Percentiles rank a stretch among this genome's conserved stretches.
These are phyloP conservation scores for Mimas tiliae DNA, from an alignment of 2,888 invertebrate genomes.

Conservation along the genomic window DNA sequence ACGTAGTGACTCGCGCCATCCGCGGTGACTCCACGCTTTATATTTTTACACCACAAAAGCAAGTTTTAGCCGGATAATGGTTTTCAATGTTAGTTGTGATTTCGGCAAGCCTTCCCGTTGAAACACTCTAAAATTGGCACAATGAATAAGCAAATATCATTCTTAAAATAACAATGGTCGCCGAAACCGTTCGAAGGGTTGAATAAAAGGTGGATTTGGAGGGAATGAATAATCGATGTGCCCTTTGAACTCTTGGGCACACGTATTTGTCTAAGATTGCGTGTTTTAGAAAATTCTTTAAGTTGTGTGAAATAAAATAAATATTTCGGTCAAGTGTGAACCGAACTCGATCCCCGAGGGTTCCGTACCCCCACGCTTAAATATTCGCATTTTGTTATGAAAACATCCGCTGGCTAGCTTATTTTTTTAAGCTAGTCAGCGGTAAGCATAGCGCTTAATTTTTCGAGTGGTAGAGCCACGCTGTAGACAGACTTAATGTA, in stretches of 20 bases:
- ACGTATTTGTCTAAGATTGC: background rate
- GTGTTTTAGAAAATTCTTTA: background rate
- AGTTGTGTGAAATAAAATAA: background rate
- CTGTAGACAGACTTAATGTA: too few species aligned
- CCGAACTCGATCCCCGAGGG: too few species aligned
- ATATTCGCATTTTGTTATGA: too few species aligned
- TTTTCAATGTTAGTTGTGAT: slow-evolving; percentile 60
- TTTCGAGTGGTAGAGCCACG: too few species aligned
- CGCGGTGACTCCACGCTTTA: slow-evolving; percentile 60
- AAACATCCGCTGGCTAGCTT: too few species aligned
- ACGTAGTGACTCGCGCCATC: slow-evolving; percentile 55
- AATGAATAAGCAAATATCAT: slow-evolving; percentile 24
- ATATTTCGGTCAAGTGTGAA: too few species aligned
- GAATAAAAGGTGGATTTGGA: slow-evolving; percentile 19
- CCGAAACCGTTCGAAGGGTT: slow-evolving; percentile 12
- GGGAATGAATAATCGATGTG: slow-evolving; percentile 21
- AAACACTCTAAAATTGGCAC: slow-evolving; percentile 33
- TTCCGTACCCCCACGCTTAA: too few species aligned
- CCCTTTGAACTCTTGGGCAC: slow-evolving; percentile 6
- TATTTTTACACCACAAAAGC: slow-evolving; percentile 53
- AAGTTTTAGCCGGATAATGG: slow-evolving; percentile 57
- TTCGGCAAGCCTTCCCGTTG: slow-evolving; percentile 50
- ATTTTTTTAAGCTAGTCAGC: too few species aligned
- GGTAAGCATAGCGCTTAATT: too few species aligned
- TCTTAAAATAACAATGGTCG: slow-evolving; percentile 25